Percentiles rank a stretch among this genome's conserved stretches.
Evolutionary conservation across 2,113 vertebrate genomes (phyloP).

Genomic region (Eubucco bourcierii): DNA sequence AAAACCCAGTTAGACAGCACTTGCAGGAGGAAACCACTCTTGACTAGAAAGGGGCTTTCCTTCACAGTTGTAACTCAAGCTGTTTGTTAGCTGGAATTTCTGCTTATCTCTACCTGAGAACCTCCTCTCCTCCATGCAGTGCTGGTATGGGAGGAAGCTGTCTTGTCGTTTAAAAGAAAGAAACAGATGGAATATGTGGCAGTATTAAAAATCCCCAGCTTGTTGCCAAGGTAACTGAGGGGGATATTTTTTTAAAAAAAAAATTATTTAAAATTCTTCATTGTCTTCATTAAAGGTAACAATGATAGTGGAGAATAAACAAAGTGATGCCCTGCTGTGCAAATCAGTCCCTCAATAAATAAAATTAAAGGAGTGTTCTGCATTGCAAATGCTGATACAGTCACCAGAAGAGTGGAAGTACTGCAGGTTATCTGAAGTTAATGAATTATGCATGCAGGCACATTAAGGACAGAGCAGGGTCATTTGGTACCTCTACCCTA

Average conservation of each 20-base stretch:
- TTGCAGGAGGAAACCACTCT: background rate
- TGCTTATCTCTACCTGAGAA: background rate
- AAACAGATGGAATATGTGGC: conserved; percentile 70
- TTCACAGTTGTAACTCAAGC: background rate
- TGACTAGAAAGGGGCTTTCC: background rate
- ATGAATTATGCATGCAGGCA: conserved; percentile 26
- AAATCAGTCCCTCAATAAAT: conserved; percentile 66
- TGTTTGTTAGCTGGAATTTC: conserved; percentile 33
- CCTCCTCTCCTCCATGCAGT: background rate
- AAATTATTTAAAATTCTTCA: conserved; percentile 74
- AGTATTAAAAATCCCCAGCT: conserved; percentile 56
- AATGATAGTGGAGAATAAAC: conserved; percentile 50
- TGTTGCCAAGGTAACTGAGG: conserved; percentile 60
- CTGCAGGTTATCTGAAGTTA: conserved; percentile 32
- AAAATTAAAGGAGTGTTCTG: conserved; percentile 57
- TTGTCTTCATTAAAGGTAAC: conserved; percentile 73
- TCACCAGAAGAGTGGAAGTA: conserved; percentile 36
- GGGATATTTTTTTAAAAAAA: conserved; percentile 54
- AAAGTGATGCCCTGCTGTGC: conserved; percentile 61
- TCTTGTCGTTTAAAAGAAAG: conserved; percentile 64
- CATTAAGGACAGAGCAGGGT: background rate
- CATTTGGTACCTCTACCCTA: background rate
- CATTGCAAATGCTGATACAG: conserved; percentile 63
- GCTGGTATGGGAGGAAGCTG: conserved; percentile 28
- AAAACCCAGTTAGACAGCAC: background rate